Conservation (phyloP, 2,888 invertebrate genomes). For the Apomyelois bistriatella region DNA sequence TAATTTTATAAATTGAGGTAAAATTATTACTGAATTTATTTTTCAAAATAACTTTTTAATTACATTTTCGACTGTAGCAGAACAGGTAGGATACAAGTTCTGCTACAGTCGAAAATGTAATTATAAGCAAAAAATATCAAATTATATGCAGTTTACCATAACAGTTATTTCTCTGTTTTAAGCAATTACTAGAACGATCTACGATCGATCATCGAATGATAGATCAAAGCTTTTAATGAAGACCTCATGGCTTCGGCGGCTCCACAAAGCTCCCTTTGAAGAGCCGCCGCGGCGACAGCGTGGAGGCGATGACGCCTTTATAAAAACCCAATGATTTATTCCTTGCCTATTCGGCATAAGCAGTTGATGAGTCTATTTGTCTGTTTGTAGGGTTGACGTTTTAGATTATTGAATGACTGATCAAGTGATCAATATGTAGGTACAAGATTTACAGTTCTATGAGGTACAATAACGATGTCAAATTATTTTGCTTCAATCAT, state of each 20-base stretch:
- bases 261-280: conserved; percentile 56
- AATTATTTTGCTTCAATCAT: background rate
- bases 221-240: conserved; percentile 64
- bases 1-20: too few relatives aligned
- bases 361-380: conserved; percentile 38
- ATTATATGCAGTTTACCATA: too few relatives aligned
- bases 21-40: too few relatives aligned
- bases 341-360: conserved; percentile 38
- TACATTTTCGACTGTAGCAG: too few relatives aligned
- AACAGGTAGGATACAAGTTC: too few relatives aligned
- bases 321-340: conserved; percentile 76
- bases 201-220: conserved; percentile 48
- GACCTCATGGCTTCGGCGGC: conserved; percentile 59
- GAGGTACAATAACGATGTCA: background rate
- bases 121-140: too few relatives aligned
- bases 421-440: too few relatives aligned
- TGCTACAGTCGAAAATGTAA: too few relatives aligned
- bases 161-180: conserved; percentile 29
- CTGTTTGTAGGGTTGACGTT: conserved; percentile 19
- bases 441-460: too few relatives aligned
- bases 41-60: too few relatives aligned
- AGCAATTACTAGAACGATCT: conserved; percentile 45
- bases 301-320: conserved; percentile 71
- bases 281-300: conserved; percentile 58
- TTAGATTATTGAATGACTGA: background rate